These are phyloP conservation scores for Holacanthus passer DNA, from an alignment of 2,113 vertebrate species.

Conservation along the genomic window DNA sequence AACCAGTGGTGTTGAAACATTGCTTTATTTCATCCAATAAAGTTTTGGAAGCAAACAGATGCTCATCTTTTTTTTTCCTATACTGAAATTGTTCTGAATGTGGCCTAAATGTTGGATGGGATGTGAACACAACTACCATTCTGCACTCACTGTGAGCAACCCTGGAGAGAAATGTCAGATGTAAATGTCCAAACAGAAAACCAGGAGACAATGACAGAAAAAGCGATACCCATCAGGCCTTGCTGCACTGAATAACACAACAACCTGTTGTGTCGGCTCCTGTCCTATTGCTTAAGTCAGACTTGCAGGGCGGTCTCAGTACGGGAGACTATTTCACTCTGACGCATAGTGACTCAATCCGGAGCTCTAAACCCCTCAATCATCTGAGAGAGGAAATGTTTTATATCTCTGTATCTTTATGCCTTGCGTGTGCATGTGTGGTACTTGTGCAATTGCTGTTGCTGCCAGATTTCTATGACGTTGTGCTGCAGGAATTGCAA, in stretches of 20 bases:
- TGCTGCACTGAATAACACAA: background rate
- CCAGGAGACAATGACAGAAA: background rate
- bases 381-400: slow-evolving; percentile 61
- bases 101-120: background rate
- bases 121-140: too few species aligned
- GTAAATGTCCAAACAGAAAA: background rate
- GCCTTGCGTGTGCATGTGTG: slow-evolving; percentile 63
- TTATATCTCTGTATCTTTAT: slow-evolving; percentile 64
- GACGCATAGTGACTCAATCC: slow-evolving; percentile 44
- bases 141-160: background rate
- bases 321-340: slow-evolving; percentile 10
- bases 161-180: background rate
- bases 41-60: background rate
- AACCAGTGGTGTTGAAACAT: too few species aligned
- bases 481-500: slow-evolving; percentile 69
- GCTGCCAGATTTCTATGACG: slow-evolving; percentile 73
- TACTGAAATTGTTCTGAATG: background rate
- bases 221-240: background rate
- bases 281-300: slow-evolving; percentile 15
- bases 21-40: background rate
- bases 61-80: background rate
- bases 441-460: slow-evolving; percentile 55
- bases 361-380: slow-evolving; percentile 55
- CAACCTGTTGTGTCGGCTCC: background rate
- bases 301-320: slow-evolving; percentile 22